A percentile compares a stretch with the other conserved stretches of the same genome.
Conservation (phyloP, 2,888 invertebrate species). For the Tipula helvola region DNA sequence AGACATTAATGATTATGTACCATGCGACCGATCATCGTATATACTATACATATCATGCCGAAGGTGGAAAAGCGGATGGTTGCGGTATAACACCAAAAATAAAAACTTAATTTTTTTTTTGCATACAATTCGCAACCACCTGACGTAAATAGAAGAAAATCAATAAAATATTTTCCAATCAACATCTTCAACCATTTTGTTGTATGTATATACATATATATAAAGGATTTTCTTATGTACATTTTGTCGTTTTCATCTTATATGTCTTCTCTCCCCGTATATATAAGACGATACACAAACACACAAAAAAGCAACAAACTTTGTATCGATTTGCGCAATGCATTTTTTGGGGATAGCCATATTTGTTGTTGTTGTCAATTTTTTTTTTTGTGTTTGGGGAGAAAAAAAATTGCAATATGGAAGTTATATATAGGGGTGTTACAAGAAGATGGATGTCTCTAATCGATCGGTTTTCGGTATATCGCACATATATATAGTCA, state of each 20-base stretch:
- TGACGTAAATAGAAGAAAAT: not conserved
- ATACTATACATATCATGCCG: not conserved
- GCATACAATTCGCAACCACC: not conserved
- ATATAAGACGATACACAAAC: not conserved
- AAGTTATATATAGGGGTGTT: not conserved
- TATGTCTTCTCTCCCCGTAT: not conserved
- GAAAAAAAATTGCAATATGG: not conserved
- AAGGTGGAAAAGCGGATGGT: not conserved
- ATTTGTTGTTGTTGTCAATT: not conserved
- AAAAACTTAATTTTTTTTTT: too few relatives aligned
- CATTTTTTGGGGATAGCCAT: conserved; percentile 4
- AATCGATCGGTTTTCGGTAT: not conserved
- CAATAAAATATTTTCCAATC: not conserved
- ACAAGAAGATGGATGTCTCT: not conserved
- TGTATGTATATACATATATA: too few relatives aligned
- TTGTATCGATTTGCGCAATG: not conserved
- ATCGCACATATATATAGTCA: not conserved
- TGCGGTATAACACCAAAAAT: not conserved
- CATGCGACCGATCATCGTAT: not conserved
- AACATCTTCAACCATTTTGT: not conserved
- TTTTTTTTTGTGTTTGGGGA: not conserved
- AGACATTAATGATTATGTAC: not conserved
- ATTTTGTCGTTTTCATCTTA: not conserved
- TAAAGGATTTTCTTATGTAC: not conserved
- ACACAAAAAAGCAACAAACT: not conserved